A percentile compares a stretch with the other conserved stretches of the same genome.
These are phyloP conservation scores for Sphaerodactylus townsendi DNA, from an alignment of 2,113 vertebrate species.

Conservation along the genomic window DNA sequence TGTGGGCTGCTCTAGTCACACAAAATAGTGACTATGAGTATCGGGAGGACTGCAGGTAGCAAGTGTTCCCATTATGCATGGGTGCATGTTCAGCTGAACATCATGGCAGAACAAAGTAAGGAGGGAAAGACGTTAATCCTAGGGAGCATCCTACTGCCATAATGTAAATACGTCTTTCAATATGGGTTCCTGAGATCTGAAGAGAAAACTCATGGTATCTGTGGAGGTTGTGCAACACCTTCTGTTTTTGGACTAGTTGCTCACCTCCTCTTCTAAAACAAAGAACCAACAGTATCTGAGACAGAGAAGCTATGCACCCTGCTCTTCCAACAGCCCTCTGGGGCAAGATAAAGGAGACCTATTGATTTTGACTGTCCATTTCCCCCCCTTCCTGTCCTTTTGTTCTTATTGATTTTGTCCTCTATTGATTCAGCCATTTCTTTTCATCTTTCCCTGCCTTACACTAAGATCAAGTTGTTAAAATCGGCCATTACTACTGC, in stretches of 20 bases:
- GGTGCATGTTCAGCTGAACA: neutral
- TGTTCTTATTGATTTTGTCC: neutral
- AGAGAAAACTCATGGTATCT: neutral
- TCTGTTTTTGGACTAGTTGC: neutral
- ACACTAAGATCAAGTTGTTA: neutral
- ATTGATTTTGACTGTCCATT: neutral
- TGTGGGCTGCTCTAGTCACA: no score
- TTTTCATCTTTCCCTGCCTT: neutral
- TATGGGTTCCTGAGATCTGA: neutral
- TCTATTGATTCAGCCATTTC: neutral
- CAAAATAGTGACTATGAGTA: no score
- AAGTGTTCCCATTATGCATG: neutral
- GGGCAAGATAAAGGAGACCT: neutral
- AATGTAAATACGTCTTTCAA: neutral
- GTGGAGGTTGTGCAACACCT: neutral
- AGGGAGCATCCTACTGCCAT: neutral
- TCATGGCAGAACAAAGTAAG: neutral
- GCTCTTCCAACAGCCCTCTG: neutral
- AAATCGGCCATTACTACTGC: neutral
- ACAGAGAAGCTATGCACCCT: neutral
- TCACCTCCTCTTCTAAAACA: neutral
- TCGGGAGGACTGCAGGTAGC: no score
- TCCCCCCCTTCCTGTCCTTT: neutral
- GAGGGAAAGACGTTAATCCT: neutral
- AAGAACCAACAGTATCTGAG: neutral